Evolutionary conservation across 2,113 vertebrate genomes (phyloP).

Genomic region (Tonatia bakeri): DNA sequence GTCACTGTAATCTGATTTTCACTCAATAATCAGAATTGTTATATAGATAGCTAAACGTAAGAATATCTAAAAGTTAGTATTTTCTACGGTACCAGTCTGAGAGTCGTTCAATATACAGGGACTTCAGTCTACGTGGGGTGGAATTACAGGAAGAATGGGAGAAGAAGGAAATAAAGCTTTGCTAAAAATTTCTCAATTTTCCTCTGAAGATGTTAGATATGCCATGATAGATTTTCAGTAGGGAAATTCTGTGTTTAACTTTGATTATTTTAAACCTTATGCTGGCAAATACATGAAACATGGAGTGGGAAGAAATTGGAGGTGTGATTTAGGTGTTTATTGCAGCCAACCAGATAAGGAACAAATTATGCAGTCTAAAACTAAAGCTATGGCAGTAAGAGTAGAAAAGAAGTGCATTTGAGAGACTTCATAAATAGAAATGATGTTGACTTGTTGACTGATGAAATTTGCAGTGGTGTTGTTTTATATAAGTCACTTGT

Average conservation of each 20-base stretch:
- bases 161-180: background rate
- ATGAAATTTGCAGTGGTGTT: background rate
- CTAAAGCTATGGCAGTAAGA: background rate
- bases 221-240: background rate
- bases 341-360: background rate
- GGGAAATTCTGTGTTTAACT: background rate
- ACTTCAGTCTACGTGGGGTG: background rate
- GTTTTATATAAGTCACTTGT: background rate
- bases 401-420: background rate
- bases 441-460: background rate
- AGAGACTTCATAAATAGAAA: background rate
- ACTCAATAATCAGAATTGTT: background rate
- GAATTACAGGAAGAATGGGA: background rate
- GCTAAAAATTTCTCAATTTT: background rate
- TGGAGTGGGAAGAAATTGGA: constrained; percentile 22
- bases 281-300: background rate
- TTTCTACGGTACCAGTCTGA: background rate
- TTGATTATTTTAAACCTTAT: background rate
- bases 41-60: background rate
- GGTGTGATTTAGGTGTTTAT: constrained; percentile 19
- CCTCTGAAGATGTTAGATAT: background rate
- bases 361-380: background rate
- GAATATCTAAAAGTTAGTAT: background rate
- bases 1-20: background rate
- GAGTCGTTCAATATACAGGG: background rate